phyloP scores from a whole-genome alignment of 2,888 invertebrate species.

The Catocala sponsa region DNA sequence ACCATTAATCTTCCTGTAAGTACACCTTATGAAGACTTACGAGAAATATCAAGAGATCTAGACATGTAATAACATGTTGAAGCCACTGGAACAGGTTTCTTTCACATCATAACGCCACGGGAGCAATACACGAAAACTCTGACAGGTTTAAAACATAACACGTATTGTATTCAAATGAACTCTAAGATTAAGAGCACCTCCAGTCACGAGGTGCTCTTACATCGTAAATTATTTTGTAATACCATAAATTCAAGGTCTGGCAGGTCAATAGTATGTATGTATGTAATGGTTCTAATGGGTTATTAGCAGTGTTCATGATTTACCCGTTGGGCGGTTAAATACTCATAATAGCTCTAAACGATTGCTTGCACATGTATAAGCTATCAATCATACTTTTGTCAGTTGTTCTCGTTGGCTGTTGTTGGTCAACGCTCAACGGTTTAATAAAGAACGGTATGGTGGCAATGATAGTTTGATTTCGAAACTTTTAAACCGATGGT shows the following conservation, averaged over 20 bases:
- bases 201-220: slow-evolving; percentile 54
- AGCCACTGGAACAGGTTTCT: slow-evolving; percentile 48
- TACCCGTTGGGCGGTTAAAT: slow-evolving; percentile 12
- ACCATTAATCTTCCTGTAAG: background rate
- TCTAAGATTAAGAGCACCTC: slow-evolving; percentile 63
- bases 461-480: too few species aligned
- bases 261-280: slow-evolving; percentile 27
- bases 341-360: slow-evolving; percentile 9
- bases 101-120: slow-evolving; percentile 25
- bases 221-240: slow-evolving; percentile 59
- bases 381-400: slow-evolving; percentile 2
- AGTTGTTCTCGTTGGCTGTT: slow-evolving; percentile 4
- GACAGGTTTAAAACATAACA: slow-evolving; percentile 60
- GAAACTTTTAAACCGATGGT: too few species aligned
- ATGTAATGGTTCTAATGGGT: slow-evolving; percentile 15
- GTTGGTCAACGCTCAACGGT: too few species aligned
- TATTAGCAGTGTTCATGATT: slow-evolving; percentile 19
- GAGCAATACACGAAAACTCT: slow-evolving; percentile 42
- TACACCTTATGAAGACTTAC: too few species aligned
- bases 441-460: too few species aligned
- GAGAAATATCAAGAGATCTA: slow-evolving; percentile 21
- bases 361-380: background rate
- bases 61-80: slow-evolving; percentile 36
- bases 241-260: slow-evolving; percentile 42
- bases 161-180: slow-evolving; percentile 78